Conservation (phyloP, 1,140 invertebrate species). For the Adoxophyes honmai region DNA sequence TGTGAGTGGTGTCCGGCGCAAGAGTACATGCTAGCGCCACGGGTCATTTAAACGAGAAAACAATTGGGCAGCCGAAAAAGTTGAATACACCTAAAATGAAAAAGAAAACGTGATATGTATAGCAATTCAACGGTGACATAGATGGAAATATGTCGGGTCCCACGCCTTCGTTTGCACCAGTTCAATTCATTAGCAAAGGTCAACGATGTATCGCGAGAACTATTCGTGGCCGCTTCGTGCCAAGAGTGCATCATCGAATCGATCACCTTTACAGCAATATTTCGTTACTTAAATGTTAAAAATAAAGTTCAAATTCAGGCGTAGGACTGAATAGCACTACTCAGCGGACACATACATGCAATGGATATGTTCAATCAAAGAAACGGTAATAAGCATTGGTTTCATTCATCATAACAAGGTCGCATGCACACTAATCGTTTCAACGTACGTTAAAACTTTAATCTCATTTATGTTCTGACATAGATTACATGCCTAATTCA, state of each 20-base stretch:
- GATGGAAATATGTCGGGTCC: constrained; percentile 21
- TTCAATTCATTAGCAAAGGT: constrained; percentile 5
- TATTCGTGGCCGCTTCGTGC: neutral
- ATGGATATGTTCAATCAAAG: constrained; percentile 48
- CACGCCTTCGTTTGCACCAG: constrained; percentile 27
- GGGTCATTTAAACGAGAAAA: constrained; percentile 76
- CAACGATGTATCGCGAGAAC: neutral
- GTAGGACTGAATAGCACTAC: constrained; percentile 25
- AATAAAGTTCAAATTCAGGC: constrained; percentile 19
- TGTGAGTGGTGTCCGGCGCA: constrained; percentile 47
- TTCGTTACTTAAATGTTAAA: neutral
- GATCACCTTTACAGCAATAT: neutral
- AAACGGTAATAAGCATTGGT: constrained; percentile 44
- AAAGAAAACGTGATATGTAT: constrained; percentile 73
- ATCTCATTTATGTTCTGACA: neutral
- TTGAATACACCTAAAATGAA: constrained; percentile 78
- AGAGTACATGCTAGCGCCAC: constrained; percentile 54
- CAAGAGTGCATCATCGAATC: neutral
- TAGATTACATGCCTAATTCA: constrained; percentile 11
- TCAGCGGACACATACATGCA: constrained; percentile 48
- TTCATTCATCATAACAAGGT: constrained; percentile 27
- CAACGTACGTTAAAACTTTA: neutral
- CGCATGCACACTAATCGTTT: constrained; percentile 30
- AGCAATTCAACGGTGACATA: constrained; percentile 21
- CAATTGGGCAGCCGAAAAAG: constrained; percentile 77